Base-by-base conservation (phyloP, 2,797 vertebrate species). In the Chelonia mydas region DNA sequence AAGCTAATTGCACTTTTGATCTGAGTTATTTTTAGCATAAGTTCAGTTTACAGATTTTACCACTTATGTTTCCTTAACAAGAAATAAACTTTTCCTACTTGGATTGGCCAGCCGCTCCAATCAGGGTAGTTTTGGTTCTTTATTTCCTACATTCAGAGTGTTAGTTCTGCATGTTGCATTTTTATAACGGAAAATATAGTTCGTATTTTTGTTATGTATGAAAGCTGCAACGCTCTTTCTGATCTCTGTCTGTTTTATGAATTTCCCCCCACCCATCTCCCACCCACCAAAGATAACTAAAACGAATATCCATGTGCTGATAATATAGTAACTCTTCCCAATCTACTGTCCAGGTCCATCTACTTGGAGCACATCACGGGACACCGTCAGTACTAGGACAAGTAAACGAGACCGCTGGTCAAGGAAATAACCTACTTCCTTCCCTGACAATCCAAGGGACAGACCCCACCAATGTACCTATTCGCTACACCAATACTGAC, bases 321-420 rank as follows among this genome's bases (percentile, higher is more conserved):
- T 78, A 91, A 86, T 85, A 54, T 3, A 85, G 21, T 90, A 92
- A 95, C 86, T 77, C 89, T 96, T 72, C 49, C 83, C 59, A 57
- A 3, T 28, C 5, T 82, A 50, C 84, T 74, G 3, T 80, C 47
- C 79, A 49, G 16, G 50, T 51, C 53, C 53, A 54, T 54, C 53
- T 54, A 54, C 21, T 23, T 8, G 21, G 21, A 54, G 53, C 53
- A 54, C 21, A 54, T 23, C 53, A 23, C 6, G 53, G 53, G 21
- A 54, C 53, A 54, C 3, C 8, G 8, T 54, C 19, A 54, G 53
- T 54, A 54, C 53, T 54, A 54, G 21, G 21, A 23, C 7, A 7
- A 54, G 21, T 23, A 54, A 54, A 54, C 3, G 21, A 54, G 54
- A 54, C 54, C 9, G 23, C 23, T 4, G 9, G 54, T 54, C 54